phyloP scores from a whole-genome alignment of 2,113 vertebrate genomes.

The Prionailurus bengalensis region DNA sequence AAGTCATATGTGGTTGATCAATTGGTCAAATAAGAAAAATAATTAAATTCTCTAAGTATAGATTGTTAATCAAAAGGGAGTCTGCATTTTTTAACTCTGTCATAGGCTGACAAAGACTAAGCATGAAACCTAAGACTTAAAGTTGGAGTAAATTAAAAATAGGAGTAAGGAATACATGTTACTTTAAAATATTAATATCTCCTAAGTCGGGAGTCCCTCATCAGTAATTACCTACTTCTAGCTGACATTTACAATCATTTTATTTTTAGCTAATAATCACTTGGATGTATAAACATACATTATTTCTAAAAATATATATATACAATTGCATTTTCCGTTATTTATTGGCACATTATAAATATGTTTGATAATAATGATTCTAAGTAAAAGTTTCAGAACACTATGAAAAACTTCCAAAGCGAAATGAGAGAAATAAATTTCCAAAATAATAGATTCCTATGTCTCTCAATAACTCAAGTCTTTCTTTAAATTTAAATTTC shows the following conservation, averaged over 20 bases:
- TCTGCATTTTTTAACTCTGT: constrained; percentile 9
- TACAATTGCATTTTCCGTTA: constrained; percentile 9
- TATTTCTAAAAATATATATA: constrained; percentile 47
- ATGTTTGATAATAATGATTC: constrained; percentile 8
- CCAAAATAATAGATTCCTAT: not conserved
- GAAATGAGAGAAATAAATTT: not conserved
- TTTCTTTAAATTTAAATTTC: not conserved
- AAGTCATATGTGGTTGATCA: constrained; percentile 75
- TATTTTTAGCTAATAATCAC: constrained; percentile 45
- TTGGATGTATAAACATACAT: not conserved
- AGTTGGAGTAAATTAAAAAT: constrained; percentile 12
- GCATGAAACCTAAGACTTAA: constrained; percentile 49
- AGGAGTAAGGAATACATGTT: constrained; percentile 52
- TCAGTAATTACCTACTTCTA: constrained; percentile 54
- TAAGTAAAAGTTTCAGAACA: not conserved
- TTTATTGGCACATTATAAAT: constrained; percentile 52
- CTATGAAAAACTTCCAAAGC: not conserved
- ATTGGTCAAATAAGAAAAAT: constrained; percentile 74
- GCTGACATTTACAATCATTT: constrained; percentile 35
- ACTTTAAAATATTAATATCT: constrained; percentile 1
- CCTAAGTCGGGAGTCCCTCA: not conserved
- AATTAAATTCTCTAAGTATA: constrained; percentile 68
- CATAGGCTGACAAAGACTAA: not conserved
- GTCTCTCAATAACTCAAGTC: not conserved
- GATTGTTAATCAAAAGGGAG: constrained; percentile 63